Evolutionary conservation across 2,113 vertebrate genomes (phyloP).

Genomic region (Hippotragus niger): DNA sequence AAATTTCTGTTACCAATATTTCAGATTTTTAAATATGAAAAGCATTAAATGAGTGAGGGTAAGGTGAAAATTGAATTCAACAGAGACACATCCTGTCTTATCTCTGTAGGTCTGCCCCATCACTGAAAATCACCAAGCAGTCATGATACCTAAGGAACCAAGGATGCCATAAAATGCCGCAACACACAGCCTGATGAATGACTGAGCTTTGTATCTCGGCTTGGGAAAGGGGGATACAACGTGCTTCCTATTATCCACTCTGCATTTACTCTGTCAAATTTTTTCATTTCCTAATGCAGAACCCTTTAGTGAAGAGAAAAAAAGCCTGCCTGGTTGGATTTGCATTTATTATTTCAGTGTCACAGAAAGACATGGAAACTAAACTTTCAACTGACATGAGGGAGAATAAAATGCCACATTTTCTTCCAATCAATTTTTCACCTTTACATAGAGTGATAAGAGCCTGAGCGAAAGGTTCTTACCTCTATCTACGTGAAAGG

Average conservation of each 20-base stretch:
- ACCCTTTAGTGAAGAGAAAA: background rate
- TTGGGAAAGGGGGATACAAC: background rate
- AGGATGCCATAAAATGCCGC: background rate
- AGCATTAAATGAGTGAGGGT: background rate
- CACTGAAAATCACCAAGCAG: background rate
- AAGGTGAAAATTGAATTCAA: background rate
- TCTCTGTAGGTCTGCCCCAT: background rate
- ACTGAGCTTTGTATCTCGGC: background rate
- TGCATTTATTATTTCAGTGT: background rate
- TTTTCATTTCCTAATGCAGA: slow-evolving; percentile 24
- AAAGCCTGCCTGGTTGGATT: background rate
- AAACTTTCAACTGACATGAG: slow-evolving; percentile 4
- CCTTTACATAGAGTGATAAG: slow-evolving; percentile 56
- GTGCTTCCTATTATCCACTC: background rate
- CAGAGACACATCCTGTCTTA: background rate
- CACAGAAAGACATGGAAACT: background rate
- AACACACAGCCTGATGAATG: background rate
- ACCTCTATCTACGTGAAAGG: background rate
- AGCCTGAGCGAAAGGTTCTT: slow-evolving; percentile 27
- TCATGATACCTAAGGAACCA: background rate
- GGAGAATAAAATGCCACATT: slow-evolving; percentile 2
- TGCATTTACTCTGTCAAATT: background rate
- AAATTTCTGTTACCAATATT: background rate
- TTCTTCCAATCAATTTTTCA: slow-evolving; percentile 30
- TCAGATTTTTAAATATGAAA: background rate